Base-by-base conservation (phyloP, 1,140 invertebrate species). In the Atopsyche davidsoni region DNA sequence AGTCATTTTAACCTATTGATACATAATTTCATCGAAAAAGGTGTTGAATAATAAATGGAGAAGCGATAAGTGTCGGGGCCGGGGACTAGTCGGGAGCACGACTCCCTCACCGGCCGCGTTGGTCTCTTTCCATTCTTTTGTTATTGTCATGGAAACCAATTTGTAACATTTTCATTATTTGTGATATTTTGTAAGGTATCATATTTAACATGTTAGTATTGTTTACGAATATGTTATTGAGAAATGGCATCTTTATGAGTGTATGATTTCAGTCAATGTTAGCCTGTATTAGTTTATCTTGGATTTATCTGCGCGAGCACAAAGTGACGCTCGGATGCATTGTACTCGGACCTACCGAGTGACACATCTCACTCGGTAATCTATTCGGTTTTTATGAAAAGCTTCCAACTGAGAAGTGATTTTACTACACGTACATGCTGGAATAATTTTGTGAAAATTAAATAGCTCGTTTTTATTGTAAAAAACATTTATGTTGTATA, bases 1-100 rank as follows among this genome's bases (percentile, higher is more conserved):
- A 58, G 52, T 58, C 52, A 58, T 58, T 58, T 58, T 58, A 58
- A 58, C 51, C 56, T 55, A 57, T 50, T 41, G 42, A 57, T 57
- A 58, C 56, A 58, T 58, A 51, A 58, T 51, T 58, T 51, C 46
- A 58, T 54, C 46, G 56, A 55, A 58, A 49, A 31, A 31, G 34
- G 43, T 46, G 51, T 48, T 51, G 16, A 42, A 32, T 31, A 42
- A 48, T 43, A 34, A 22, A 41, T 35, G 35, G 40, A 16, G 42
- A 28, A 16, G 36, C 2, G 11, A 34, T 46, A 16, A n/a, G n/a
- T n/a, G n/a, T n/a, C n/a, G n/a, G n/a, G n/a, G n/a, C n/a, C n/a
- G n/a, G n/a, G n/a, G n/a, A n/a, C n/a, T n/a, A n/a, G n/a, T n/a
- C n/a, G n/a, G n/a, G n/a, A n/a, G n/a, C n/a, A n/a, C n/a, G n/a